Evolutionary conservation across 2,888 invertebrate genomes (phyloP), one percentile per base, ranked within the genome.

Genomic region (Cantharis nigra): DNA sequence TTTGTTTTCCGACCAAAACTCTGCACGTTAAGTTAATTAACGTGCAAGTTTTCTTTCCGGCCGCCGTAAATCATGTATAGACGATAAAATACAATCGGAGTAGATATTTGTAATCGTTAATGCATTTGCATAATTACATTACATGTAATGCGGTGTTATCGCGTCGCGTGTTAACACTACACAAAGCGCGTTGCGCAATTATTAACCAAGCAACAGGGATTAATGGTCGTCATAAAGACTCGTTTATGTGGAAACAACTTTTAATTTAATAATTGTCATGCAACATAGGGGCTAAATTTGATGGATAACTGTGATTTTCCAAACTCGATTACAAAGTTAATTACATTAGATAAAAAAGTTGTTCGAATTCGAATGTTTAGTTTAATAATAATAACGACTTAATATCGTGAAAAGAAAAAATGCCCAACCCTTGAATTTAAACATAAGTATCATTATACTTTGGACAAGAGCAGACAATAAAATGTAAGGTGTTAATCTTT

Each of bases 401-500:
- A 49, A 49, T 49, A n/a, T 49, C 49, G 49, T 49, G 49, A 49
- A 49, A 49, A 49, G 49, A 7, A 13, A 81, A 82, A 83, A 79
- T 81, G 80, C 82, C 83, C 83, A 80, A 80, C 83, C 83, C 83
- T 82, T 81, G 81, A 33, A 82, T 83, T 83, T 81, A 81, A 79
- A 82, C 84, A 85, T 84, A 85, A 85, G 85, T 85, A 86, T 86
- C 85, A 85, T 85, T 85, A 85, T 85, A 83, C 80, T 81, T 80
- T 80, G 81, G 80, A 84, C 84, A 82, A 83, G 82, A 82, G 81
- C 84, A 81, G 82, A 85, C 84, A 83, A 84, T 83, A 84, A 83
- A 86, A 83, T 84, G 81, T 80, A 83, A 85, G 85, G 85, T 87
- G 87, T 87, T 87, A 87, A 87, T 87, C 85, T 85, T 85, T 83